Evolutionary conservation across 2,113 vertebrate species (phyloP), one percentile per base, ranked within the genome.

Genomic region (Oxygymnocypris stewartii): DNA sequence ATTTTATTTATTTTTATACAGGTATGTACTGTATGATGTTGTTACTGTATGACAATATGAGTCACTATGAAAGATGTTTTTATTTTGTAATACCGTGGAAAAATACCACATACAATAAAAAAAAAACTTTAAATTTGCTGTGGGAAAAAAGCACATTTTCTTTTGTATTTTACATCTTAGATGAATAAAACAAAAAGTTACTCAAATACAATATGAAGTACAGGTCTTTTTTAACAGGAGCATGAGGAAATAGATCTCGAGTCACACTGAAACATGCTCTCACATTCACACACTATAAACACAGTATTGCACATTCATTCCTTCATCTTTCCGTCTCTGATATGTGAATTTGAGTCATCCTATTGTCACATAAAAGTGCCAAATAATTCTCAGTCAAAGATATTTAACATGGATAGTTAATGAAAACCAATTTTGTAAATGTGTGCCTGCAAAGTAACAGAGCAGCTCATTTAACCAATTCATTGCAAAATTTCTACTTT

Each of bases 41-140:
- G 74, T 77, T 28, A 51, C 6, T 51, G 37, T 73, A 44, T 31
- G 9, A 61, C 69, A 16, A 31, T 37, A 51, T 69, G 40, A 69
- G 47, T 85, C 92, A 65, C 88, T 94, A 94, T 92, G 91, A 95
- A 95, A 94, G 89, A 88, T 93, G 92, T 94, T 90, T 89, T 94
- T 87, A 92, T 94, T 94, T 91, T 92, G 92, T 91, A 89, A 92
- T 92, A 93, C 88, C 91, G 93, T 95, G 94, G 92, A 95, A 95
- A 95, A 95, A 95, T 94, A 94, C 93, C 91, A 95, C 92, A 92
- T 92, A 93, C 90, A 89, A 91, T 79, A 79, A 86, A 88, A 87
- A 90, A 88, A 59, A 67, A 73, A 89, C 71, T 85, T 84, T 88
- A 92, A 91, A 86, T 75, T 88, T 80, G 65, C 86, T 90, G 85